phyloP scores from a whole-genome alignment of 2,797 vertebrate genomes.

The Tympanoctomys barrerae region DNA sequence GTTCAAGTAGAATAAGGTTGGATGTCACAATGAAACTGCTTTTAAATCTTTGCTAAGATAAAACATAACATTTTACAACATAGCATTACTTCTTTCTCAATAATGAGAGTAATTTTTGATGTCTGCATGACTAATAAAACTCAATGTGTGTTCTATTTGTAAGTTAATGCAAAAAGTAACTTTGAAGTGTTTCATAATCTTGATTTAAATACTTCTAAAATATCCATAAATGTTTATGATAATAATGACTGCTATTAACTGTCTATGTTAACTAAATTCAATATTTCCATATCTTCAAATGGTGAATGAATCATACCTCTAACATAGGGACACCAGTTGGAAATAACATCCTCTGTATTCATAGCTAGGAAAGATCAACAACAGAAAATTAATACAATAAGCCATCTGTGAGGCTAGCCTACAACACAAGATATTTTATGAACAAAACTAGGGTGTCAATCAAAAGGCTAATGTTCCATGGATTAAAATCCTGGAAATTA shows the following conservation, averaged over 20 bases:
- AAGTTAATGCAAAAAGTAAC: constrained; percentile 54
- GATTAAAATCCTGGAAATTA: not conserved
- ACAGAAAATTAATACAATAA: constrained; percentile 54
- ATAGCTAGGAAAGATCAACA: constrained; percentile 1
- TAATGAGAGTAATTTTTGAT: constrained; percentile 75
- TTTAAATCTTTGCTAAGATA: constrained; percentile 72
- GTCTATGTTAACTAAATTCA: not conserved
- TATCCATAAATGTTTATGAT: constrained; percentile 22
- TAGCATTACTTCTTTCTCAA: constrained; percentile 70
- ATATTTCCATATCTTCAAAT: constrained; percentile 13
- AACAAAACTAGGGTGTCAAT: constrained; percentile 26
- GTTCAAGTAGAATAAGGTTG: constrained; percentile 67
- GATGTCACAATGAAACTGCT: constrained; percentile 74
- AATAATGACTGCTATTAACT: constrained; percentile 13
- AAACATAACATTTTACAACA: constrained; percentile 75
- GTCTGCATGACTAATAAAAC: constrained; percentile 72
- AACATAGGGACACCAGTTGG: not conserved
- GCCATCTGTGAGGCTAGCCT: not conserved
- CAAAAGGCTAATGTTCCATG: not conserved
- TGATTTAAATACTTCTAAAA: constrained; percentile 60
- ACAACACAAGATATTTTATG: not conserved
- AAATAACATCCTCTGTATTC: constrained; percentile 10
- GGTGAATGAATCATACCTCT: not conserved
- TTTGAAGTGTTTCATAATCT: constrained; percentile 45
- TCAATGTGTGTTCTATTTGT: constrained; percentile 46